phyloP scores from a whole-genome alignment of 2,797 vertebrate genomes.

The Liparis tanakae region DNA sequence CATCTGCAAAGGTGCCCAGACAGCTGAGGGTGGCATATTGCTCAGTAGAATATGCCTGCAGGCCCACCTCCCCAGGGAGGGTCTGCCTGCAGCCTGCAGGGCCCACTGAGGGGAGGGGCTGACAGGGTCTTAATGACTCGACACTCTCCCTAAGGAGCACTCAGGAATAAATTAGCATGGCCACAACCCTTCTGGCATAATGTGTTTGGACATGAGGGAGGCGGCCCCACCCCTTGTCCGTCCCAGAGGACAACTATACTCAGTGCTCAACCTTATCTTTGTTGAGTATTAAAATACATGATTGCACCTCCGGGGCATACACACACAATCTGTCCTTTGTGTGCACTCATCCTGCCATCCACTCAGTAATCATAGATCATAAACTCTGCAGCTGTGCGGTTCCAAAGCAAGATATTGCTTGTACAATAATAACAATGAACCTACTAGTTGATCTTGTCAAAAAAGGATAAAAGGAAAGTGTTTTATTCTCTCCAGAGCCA shows the following conservation, averaged over 20 bases:
- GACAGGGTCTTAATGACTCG: conserved; percentile 80
- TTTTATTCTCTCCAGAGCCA: conserved; percentile 48
- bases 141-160: conserved; percentile 78
- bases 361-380: conserved; percentile 58
- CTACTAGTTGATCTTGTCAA: conserved; percentile 45
- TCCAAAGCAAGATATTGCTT: conserved; percentile 60
- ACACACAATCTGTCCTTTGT: conserved; percentile 67
- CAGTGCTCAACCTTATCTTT: conserved; percentile 75
- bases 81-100: conserved; percentile 60
- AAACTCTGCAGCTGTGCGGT: conserved; percentile 54
- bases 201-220: conserved; percentile 79
- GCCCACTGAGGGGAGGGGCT: conserved; percentile 67
- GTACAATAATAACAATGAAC: conserved; percentile 11
- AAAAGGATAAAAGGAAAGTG: conserved; percentile 23
- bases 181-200: conserved; percentile 76
- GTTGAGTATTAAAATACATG: conserved; percentile 81
- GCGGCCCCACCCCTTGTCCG: conserved; percentile 57
- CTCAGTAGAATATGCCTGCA: conserved; percentile 69
- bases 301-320: conserved; percentile 74
- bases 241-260: conserved; percentile 73
- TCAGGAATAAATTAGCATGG: conserved; percentile 81
- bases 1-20: conserved; percentile 71
- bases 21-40: conserved; percentile 77
- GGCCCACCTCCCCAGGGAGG: conserved; percentile 66
- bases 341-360: conserved; percentile 58